Percentiles rank a stretch among this genome's conserved stretches.
Evolutionary conservation across 2,797 vertebrate species (phyloP).

Genomic region (Melanotaenia maccullochi): DNA sequence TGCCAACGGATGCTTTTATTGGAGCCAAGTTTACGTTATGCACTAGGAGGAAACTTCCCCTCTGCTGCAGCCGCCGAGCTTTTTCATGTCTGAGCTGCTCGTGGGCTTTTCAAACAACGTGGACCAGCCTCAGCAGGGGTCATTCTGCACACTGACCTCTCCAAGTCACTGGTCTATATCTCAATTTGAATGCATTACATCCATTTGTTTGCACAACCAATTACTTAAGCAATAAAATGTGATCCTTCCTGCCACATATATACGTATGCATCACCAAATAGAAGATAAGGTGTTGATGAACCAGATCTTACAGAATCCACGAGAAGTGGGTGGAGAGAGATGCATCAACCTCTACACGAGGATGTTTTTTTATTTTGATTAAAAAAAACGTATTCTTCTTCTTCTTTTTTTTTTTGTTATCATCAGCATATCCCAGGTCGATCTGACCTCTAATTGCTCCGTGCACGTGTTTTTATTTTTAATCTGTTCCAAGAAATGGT

Average conservation of each 20-base stretch:
- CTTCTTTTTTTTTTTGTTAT: constrained; percentile 29
- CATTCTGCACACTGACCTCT: constrained; percentile 36
- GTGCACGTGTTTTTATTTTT: constrained; percentile 58
- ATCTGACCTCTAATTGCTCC: constrained; percentile 58
- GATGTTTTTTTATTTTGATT: neutral
- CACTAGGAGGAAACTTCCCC: constrained; percentile 81
- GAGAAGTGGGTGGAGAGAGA: neutral
- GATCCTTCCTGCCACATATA: neutral
- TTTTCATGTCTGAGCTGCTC: constrained; percentile 65
- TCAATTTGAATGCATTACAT: constrained; percentile 7
- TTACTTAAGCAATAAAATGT: neutral
- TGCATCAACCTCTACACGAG: neutral
- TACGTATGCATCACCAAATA: neutral
- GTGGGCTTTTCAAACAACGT: constrained; percentile 61
- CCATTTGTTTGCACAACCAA: neutral
- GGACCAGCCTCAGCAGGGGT: constrained; percentile 33
- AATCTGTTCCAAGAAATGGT: constrained; percentile 68
- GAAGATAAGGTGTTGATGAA: neutral
- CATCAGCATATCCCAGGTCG: constrained; percentile 45
- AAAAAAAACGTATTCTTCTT: neutral
- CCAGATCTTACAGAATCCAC: neutral
- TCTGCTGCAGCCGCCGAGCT: constrained; percentile 42
- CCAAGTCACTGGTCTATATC: neutral
- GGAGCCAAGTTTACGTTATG: constrained; percentile 85
- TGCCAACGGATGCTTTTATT: constrained; percentile 88